Conservation (phyloP, 2,888 invertebrate genomes). For the Cephus spinipes region DNA sequence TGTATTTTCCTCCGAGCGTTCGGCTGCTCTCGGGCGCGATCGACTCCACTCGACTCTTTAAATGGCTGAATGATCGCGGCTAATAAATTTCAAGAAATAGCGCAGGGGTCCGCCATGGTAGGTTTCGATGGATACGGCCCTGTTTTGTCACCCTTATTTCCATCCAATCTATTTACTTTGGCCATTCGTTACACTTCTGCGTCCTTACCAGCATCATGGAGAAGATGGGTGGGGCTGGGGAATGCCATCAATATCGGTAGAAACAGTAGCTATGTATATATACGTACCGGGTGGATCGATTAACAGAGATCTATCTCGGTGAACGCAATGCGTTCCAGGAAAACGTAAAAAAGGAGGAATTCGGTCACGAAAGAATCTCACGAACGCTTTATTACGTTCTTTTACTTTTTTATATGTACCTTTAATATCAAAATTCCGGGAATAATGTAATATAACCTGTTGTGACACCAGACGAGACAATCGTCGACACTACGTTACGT, state of each 20-base stretch:
- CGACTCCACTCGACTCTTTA: not conserved
- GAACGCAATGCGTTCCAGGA: conserved; percentile 28
- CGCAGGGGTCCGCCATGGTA: not conserved
- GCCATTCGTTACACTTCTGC: not conserved
- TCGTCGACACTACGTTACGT: not conserved
- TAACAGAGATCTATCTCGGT: conserved; percentile 50
- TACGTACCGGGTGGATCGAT: conserved; percentile 41
- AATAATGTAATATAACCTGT: not conserved
- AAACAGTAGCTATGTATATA: not conserved
- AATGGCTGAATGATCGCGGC: not conserved
- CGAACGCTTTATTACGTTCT: not conserved
- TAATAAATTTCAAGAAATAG: not conserved
- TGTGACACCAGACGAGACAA: not conserved
- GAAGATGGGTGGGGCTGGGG: not conserved
- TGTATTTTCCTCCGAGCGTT: not conserved
- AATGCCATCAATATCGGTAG: not conserved
- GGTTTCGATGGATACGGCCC: not conserved
- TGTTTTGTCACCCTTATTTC: not conserved
- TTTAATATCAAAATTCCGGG: not conserved
- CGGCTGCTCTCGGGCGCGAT: not conserved
- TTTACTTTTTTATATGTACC: not conserved
- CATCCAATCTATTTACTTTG: not conserved
- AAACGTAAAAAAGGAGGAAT: conserved; percentile 14
- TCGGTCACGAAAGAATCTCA: not conserved
- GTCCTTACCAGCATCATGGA: not conserved